Percentiles rank a stretch among this genome's conserved stretches.
Evolutionary conservation across 1,140 invertebrate species (phyloP).

Genomic region (Helicoverpa armigera): DNA sequence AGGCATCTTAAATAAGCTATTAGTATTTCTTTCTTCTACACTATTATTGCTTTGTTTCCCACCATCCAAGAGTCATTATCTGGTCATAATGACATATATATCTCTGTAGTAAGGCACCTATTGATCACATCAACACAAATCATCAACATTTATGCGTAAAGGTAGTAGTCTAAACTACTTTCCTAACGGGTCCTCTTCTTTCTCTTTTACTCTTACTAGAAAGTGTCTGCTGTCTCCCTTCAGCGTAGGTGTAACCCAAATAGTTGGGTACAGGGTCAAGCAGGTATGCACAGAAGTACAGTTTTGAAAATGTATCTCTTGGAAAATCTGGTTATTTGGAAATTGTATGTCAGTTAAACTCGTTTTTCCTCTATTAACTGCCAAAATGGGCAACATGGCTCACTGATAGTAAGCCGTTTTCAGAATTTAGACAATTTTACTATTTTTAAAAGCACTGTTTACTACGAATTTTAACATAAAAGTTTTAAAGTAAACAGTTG

Average conservation of each 20-base stretch:
- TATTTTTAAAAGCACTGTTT: too few relatives aligned
- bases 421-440: too few relatives aligned
- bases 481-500: too few relatives aligned
- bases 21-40: background rate
- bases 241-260: slow-evolving; percentile 69
- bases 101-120: slow-evolving; percentile 1
- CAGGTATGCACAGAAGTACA: slow-evolving; percentile 30
- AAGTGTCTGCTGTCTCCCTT: slow-evolving; percentile 55
- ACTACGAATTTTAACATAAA: too few relatives aligned
- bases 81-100: slow-evolving; percentile 1
- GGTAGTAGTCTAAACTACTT: slow-evolving; percentile 74
- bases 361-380: too few relatives aligned
- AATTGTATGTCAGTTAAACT: background rate
- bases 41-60: background rate
- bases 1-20: background rate
- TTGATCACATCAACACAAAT: slow-evolving; percentile 40
- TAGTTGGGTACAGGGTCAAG: slow-evolving; percentile 52
- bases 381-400: too few relatives aligned
- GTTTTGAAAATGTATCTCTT: background rate
- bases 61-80: slow-evolving; percentile 18
- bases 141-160: slow-evolving; percentile 73
- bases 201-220: slow-evolving; percentile 57
- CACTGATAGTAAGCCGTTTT: too few relatives aligned
- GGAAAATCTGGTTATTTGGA: background rate
- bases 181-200: slow-evolving; percentile 69